phyloP scores from a whole-genome alignment of 2,113 vertebrate genomes.

The Epinephelus moara region DNA sequence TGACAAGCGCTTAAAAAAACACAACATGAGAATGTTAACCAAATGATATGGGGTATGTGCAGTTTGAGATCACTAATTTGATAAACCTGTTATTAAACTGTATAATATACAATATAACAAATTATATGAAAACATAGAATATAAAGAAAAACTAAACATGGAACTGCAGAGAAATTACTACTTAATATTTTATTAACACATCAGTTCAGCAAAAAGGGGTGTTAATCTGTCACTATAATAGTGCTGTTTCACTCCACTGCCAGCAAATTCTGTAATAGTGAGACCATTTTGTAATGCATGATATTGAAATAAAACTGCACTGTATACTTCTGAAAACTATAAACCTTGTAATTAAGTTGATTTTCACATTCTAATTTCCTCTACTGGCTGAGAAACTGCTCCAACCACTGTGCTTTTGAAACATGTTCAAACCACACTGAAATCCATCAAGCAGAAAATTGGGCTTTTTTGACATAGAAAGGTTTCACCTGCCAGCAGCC shows the following conservation, averaged over 20 bases:
- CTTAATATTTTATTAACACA: neutral
- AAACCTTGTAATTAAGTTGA: neutral
- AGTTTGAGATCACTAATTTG: neutral
- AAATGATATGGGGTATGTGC: neutral
- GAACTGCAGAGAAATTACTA: neutral
- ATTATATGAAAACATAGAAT: neutral
- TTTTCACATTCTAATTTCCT: slow-evolving; percentile 10
- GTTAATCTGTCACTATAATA: neutral
- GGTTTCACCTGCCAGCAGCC: slow-evolving; percentile 9
- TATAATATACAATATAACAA: neutral
- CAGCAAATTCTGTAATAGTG: neutral
- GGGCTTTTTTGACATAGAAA: slow-evolving; percentile 1
- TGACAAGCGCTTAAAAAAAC: slow-evolving; percentile 18
- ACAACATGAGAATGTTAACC: neutral
- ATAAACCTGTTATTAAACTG: neutral
- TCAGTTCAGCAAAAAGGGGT: neutral
- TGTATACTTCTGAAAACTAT: neutral
- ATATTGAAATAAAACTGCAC: neutral
- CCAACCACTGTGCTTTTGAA: neutral
- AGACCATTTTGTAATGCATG: neutral
- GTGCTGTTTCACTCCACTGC: neutral
- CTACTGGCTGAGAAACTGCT: slow-evolving; percentile 4
- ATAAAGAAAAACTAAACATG: neutral
- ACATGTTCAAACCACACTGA: neutral
- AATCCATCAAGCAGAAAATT: slow-evolving; percentile 13